Evolutionary conservation across 2,113 vertebrate genomes (phyloP).

Genomic region (Noturus placidus): DNA sequence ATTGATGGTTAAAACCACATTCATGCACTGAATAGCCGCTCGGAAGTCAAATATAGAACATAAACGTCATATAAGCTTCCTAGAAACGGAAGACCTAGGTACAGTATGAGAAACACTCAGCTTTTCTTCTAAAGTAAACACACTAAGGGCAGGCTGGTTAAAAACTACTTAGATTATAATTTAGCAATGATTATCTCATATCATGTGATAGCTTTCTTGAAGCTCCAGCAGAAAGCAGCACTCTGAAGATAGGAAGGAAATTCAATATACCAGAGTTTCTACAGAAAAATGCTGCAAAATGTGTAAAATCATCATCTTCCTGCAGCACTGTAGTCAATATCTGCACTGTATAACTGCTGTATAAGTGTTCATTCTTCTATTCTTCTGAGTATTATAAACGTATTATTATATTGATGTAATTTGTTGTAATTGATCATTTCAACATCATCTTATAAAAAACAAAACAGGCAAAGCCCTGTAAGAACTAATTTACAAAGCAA

Average conservation of each 20-base stretch:
- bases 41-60: not conserved
- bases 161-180: not conserved
- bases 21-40: too few relatives aligned
- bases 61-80: not conserved
- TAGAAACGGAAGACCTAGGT: not conserved
- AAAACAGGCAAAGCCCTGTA: not conserved
- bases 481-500: not conserved
- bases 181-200: not conserved
- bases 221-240: not conserved
- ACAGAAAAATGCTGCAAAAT: not conserved
- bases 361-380: too few relatives aligned
- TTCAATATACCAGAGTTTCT: not conserved
- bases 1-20: slow-evolving; percentile 16
- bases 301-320: not conserved
- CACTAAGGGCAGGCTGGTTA: too few relatives aligned
- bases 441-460: not conserved
- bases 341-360: too few relatives aligned
- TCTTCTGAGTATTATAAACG: not conserved
- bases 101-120: not conserved
- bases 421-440: not conserved
- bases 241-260: not conserved
- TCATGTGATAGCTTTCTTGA: not conserved
- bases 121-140: slow-evolving; percentile 13
- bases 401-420: too few relatives aligned
- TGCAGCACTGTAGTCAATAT: not conserved